These are phyloP conservation scores for Sciaenops ocellatus DNA, from an alignment of 2,797 vertebrate genomes.

Conservation along the genomic window DNA sequence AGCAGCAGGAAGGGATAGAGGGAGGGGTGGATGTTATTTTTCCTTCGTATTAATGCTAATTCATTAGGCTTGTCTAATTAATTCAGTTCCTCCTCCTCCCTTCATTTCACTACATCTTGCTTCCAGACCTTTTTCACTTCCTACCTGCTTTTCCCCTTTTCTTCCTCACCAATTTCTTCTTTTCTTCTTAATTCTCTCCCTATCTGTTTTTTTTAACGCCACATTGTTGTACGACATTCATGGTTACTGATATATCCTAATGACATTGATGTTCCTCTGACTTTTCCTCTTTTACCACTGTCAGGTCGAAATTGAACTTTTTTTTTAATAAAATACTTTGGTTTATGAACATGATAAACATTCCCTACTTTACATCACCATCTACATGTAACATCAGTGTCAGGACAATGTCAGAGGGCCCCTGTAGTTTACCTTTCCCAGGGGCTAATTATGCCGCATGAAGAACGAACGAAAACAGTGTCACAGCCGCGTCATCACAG, in stretches of 20 bases:
- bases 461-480: too few species aligned
- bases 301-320: neutral
- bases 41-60: constrained; percentile 75
- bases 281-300: neutral
- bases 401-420: too few species aligned
- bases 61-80: constrained; percentile 81
- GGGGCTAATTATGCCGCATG: too few species aligned
- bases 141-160: neutral
- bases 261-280: neutral
- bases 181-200: constrained; percentile 25
- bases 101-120: constrained; percentile 61
- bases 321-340: neutral
- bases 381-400: neutral
- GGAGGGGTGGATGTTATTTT: constrained; percentile 66
- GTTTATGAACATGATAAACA: neutral
- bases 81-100: constrained; percentile 67
- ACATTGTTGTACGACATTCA: neutral
- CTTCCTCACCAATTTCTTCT: neutral
- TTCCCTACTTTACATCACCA: neutral
- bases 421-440: too few species aligned
- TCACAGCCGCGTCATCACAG: too few species aligned
- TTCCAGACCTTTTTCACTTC: constrained; percentile 25
- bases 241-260: neutral
- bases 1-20: constrained; percentile 58
- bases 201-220: neutral